phyloP scores from a whole-genome alignment of 2,888 invertebrate species.

The Drosophila rellima region DNA sequence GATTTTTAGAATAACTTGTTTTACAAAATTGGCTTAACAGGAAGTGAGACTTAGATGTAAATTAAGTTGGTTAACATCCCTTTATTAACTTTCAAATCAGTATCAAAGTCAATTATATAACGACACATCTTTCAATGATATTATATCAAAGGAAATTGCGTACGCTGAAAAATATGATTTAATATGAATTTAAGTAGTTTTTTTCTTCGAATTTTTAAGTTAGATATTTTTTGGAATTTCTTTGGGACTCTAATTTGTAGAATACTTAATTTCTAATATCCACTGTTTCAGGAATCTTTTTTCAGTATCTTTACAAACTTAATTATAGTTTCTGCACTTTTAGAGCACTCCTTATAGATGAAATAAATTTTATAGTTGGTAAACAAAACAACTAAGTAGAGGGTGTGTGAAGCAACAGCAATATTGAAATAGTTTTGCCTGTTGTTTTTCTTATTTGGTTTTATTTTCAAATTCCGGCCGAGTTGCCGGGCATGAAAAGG shows the following conservation, averaged over 20 bases:
- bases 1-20: too few species aligned
- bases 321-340: conserved; percentile 1
- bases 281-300: background rate
- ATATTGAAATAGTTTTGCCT: conserved; percentile 22
- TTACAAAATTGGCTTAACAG: too few species aligned
- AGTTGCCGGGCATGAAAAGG: conserved; percentile 66
- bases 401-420: conserved; percentile 8
- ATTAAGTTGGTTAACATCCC: too few species aligned
- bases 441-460: conserved; percentile 23
- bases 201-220: too few species aligned
- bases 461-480: conserved; percentile 29
- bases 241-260: background rate
- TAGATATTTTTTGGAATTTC: too few species aligned
- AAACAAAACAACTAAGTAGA: background rate
- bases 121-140: too few species aligned
- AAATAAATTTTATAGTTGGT: background rate
- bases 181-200: too few species aligned
- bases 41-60: too few species aligned
- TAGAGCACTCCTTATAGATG: background rate
- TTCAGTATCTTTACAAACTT: background rate
- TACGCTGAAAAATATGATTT: too few species aligned
- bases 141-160: too few species aligned
- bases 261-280: background rate
- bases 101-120: too few species aligned
- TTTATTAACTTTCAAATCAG: too few species aligned